Conservation (phyloP, 2,888 invertebrate genomes). For the Heteropelma amictum region DNA sequence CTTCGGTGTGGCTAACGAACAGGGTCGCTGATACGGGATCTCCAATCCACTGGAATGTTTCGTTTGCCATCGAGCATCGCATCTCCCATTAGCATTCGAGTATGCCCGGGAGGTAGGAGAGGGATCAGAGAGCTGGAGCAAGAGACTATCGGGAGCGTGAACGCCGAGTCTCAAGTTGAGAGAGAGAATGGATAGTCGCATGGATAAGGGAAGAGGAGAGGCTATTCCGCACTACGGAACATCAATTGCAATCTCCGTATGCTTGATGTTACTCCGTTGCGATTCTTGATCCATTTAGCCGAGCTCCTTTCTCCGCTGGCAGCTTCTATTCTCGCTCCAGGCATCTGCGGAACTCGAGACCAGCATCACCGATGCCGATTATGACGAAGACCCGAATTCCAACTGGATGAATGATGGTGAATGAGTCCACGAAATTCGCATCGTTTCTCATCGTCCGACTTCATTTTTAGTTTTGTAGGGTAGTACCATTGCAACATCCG, state of each 20-base stretch:
- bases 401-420: constrained; percentile 7
- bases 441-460: too few relatives aligned
- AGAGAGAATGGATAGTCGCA: constrained; percentile 52
- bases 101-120: constrained; percentile 56
- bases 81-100: constrained; percentile 72
- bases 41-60: constrained; percentile 71
- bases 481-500: too few relatives aligned
- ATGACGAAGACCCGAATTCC: too few relatives aligned
- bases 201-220: constrained; percentile 53
- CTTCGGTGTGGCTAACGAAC: constrained; percentile 68
- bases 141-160: constrained; percentile 23
- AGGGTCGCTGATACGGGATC: constrained; percentile 71
- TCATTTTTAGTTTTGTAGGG: too few relatives aligned
- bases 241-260: constrained; percentile 33
- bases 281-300: constrained; percentile 27
- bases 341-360: constrained; percentile 17
- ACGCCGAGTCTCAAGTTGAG: constrained; percentile 20
- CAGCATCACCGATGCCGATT: too few relatives aligned
- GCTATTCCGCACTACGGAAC: constrained; percentile 34
- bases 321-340: constrained; percentile 20
- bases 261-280: constrained; percentile 20
- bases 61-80: constrained; percentile 71
- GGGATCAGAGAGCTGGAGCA: constrained; percentile 42
- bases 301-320: constrained; percentile 3
- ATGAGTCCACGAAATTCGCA: too few relatives aligned